These are phyloP conservation scores for Cichlasoma orientale DNA, from an alignment of 2,797 vertebrate species.

Conservation along the genomic window DNA sequence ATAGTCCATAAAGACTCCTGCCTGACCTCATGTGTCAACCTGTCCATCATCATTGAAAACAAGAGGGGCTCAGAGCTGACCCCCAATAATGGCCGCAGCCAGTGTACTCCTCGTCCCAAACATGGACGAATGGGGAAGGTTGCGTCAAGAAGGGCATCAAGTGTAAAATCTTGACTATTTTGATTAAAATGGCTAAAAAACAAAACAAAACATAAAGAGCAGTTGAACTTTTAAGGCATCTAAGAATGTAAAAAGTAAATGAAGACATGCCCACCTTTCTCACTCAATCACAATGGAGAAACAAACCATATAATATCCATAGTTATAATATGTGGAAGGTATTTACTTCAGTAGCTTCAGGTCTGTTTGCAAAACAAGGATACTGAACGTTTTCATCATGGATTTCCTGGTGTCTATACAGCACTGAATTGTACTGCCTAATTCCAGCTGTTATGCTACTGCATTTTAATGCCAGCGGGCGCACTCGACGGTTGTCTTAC, in stretches of 20 bases:
- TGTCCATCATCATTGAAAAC: too few species aligned
- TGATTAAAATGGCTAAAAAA: too few species aligned
- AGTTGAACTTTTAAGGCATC: neutral
- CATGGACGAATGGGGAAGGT: too few species aligned
- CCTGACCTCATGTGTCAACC: too few species aligned
- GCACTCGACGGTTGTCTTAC: slow-evolving; percentile 37
- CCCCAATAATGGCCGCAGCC: too few species aligned
- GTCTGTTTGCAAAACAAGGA: slow-evolving; percentile 22
- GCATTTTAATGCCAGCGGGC: slow-evolving; percentile 41
- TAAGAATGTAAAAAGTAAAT: neutral
- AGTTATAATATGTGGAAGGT: neutral
- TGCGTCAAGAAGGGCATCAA: too few species aligned
- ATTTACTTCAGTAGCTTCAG: slow-evolving; percentile 11
- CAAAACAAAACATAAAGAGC: too few species aligned
- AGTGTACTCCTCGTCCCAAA: too few species aligned
- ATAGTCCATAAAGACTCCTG: too few species aligned
- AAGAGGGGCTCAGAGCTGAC: too few species aligned
- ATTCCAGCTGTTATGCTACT: slow-evolving; percentile 35
- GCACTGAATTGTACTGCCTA: slow-evolving; percentile 13
- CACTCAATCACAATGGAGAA: neutral
- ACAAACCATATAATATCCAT: neutral
- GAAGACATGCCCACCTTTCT: neutral
- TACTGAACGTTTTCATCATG: slow-evolving; percentile 8
- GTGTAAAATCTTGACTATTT: too few species aligned
- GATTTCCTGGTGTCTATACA: slow-evolving; percentile 4